Conservation (phyloP, 2,888 invertebrate species). For the Chorisops tibialis region DNA sequence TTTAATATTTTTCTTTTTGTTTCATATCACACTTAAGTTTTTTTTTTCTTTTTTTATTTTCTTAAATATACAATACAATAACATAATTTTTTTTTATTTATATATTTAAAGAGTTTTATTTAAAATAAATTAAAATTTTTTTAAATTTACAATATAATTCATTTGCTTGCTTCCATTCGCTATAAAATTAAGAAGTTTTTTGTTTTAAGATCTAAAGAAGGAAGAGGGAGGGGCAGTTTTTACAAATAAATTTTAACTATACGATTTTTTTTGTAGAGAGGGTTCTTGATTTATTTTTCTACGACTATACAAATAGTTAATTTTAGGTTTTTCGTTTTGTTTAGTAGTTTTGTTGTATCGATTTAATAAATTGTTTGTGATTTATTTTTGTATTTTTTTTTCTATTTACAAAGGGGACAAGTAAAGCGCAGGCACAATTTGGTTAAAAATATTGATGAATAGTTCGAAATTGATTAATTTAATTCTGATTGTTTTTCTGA, state of each 20-base stretch:
- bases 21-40: no score
- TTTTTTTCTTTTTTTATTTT: no score
- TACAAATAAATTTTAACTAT: no score
- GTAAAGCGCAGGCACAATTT: conserved; percentile 29
- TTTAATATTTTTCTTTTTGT: no score
- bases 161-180: not conserved
- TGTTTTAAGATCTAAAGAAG: not conserved
- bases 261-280: no score
- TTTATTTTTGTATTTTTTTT: not conserved
- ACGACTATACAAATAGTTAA: not conserved
- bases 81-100: conserved; percentile 11
- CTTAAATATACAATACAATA: not conserved
- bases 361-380: not conserved
- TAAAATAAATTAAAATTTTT: conserved; percentile 25
- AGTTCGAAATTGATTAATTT: no score
- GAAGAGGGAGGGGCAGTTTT: no score
- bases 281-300: not conserved
- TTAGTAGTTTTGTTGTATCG: not conserved
- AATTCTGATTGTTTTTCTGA: no score
- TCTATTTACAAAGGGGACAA: conserved; percentile 3
- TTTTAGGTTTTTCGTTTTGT: conserved; percentile 4
- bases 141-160: not conserved
- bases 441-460: no score
- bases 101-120: conserved; percentile 14
- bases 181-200: not conserved